Evolutionary conservation across 2,888 invertebrate genomes (phyloP).

Genomic region (Dryobotodes eremita): DNA sequence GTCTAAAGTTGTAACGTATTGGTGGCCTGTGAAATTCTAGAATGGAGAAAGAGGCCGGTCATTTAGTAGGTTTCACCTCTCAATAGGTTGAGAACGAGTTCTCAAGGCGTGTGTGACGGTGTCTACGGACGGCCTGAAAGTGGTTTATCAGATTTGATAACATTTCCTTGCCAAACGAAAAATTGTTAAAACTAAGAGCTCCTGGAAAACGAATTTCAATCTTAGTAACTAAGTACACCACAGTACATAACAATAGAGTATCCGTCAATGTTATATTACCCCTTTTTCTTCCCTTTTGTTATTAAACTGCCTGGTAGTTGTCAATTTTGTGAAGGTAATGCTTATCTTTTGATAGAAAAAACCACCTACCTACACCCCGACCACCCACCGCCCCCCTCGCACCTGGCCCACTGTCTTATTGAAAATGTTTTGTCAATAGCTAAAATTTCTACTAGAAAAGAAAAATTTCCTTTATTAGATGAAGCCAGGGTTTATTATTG

Average conservation of each 20-base stretch:
- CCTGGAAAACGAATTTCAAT: neutral
- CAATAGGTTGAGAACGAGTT: neutral
- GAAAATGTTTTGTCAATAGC: neutral
- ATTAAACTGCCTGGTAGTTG: no score
- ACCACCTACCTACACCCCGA: no score
- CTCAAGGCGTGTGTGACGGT: neutral
- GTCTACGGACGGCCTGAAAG: neutral
- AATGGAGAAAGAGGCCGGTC: neutral
- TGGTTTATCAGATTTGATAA: neutral
- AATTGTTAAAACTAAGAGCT: neutral
- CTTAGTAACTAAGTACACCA: neutral
- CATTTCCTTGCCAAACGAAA: neutral
- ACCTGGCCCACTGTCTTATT: no score
- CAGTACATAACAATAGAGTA: no score
- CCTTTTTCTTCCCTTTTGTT: no score
- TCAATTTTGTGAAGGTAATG: no score
- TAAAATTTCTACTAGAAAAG: neutral
- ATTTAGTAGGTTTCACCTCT: neutral
- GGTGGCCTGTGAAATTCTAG: neutral
- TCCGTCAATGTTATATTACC: no score
- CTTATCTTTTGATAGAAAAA: no score
- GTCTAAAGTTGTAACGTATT: neutral
- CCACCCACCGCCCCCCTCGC: no score
- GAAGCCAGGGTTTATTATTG: neutral
- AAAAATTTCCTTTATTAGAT: neutral